These are phyloP conservation scores for Pseudomyrmex concolor DNA, from an alignment of 1,140 invertebrate genomes.

Conservation along the genomic window DNA sequence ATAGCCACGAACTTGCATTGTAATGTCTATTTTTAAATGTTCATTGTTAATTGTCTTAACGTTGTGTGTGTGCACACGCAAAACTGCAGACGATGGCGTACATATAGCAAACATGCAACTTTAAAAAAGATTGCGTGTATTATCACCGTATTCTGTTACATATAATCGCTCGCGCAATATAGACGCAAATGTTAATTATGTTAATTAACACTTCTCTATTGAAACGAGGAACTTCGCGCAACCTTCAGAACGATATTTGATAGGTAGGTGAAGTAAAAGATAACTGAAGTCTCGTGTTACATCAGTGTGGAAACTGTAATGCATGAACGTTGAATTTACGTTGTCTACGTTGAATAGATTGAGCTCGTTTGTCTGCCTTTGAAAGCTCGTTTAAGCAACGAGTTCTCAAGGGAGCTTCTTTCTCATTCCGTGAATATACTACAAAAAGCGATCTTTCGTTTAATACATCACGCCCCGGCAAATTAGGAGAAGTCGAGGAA, in stretches of 20 bases:
- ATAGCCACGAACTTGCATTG: background rate
- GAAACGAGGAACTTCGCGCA: background rate
- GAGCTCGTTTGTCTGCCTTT: background rate
- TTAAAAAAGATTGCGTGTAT: background rate
- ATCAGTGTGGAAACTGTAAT: background rate
- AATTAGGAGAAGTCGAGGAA: conserved; percentile 41
- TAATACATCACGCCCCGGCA: conserved; percentile 24
- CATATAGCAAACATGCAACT: background rate
- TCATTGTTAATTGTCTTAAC: background rate
- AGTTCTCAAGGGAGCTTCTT: background rate
- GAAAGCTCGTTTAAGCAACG: background rate
- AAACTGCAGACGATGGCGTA: background rate
- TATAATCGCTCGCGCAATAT: conserved; percentile 9
- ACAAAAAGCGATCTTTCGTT: conserved; percentile 29
- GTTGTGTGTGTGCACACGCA: background rate
- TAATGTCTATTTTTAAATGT: background rate
- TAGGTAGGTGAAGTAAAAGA: conserved; percentile 13
- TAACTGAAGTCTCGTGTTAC: background rate
- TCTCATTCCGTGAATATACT: background rate
- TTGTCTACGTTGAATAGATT: background rate
- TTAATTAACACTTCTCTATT: conserved; percentile 40
- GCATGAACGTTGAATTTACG: background rate
- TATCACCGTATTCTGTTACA: background rate
- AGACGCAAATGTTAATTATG: background rate
- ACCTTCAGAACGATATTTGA: conserved; percentile 10